Conservation (phyloP, 2,888 invertebrate species). For the Listrodromus nycthemerus region DNA sequence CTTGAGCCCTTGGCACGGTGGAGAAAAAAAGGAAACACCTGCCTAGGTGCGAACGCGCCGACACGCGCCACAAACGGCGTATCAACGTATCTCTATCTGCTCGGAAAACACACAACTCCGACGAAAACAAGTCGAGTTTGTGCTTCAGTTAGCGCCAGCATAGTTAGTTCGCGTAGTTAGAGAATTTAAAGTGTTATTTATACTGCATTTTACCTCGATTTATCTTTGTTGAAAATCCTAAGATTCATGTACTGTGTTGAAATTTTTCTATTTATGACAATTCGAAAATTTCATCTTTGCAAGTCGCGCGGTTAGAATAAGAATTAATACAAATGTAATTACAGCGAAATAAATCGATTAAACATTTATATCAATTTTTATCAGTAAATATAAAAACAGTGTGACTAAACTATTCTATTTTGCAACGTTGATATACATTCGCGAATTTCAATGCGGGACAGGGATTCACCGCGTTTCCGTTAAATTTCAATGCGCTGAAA, state of each 20-base stretch:
- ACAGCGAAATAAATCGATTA: background rate
- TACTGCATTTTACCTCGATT: background rate
- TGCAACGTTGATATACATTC: background rate
- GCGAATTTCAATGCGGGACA: conserved; percentile 11
- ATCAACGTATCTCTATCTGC: conserved; percentile 72
- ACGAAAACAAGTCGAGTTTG: background rate
- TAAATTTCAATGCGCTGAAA: conserved; percentile 40
- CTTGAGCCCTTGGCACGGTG: conserved; percentile 65
- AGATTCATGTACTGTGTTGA: no score
- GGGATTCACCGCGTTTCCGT: conserved; percentile 35
- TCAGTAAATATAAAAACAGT: background rate
- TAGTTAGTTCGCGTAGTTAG: background rate
- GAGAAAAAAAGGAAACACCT: conserved; percentile 68
- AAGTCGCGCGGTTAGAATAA: no score
- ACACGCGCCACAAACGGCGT: conserved; percentile 65
- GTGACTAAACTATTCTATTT: background rate
- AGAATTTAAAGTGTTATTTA: background rate
- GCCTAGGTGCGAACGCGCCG: conserved; percentile 74
- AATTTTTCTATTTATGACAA: no score
- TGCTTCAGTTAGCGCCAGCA: background rate
- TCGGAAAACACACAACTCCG: background rate
- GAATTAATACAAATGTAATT: no score
- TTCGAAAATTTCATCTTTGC: no score
- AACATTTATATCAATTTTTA: background rate
- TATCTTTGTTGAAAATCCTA: no score